Evolutionary conservation across 2,797 vertebrate species (phyloP).

Genomic region (Pseudochirops cupreus): DNA sequence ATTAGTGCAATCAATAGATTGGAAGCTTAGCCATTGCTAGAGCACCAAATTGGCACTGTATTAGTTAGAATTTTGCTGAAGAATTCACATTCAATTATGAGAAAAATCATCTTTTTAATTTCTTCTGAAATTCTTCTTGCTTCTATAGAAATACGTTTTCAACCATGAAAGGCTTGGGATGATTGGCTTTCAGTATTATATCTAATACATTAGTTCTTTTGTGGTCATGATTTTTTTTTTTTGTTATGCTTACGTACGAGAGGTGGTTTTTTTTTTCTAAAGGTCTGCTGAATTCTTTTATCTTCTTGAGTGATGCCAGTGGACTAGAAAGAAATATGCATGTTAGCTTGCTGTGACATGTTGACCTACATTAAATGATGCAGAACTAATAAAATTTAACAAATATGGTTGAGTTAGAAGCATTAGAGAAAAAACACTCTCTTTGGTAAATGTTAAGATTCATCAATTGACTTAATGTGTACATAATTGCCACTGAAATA

Average conservation of each 20-base stretch:
- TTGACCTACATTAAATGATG: slow-evolving; percentile 85
- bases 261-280: not conserved
- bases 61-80: slow-evolving; percentile 40
- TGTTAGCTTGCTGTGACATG: slow-evolving; percentile 76
- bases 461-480: slow-evolving; percentile 31
- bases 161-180: not conserved
- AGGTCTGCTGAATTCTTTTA: slow-evolving; percentile 50
- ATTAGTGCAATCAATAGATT: not conserved
- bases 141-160: slow-evolving; percentile 41
- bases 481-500: slow-evolving; percentile 55
- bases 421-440: slow-evolving; percentile 35
- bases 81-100: slow-evolving; percentile 23
- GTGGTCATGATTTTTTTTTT: slow-evolving; percentile 14
- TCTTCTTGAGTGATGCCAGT: slow-evolving; percentile 64
- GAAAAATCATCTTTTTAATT: slow-evolving; percentile 36
- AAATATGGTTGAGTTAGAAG: slow-evolving; percentile 66
- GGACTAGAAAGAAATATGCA: slow-evolving; percentile 71
- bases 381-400: slow-evolving; percentile 82
- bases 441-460: slow-evolving; percentile 62
- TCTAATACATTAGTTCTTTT: slow-evolving; percentile 30
- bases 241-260: slow-evolving; percentile 58
- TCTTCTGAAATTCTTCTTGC: slow-evolving; percentile 49
- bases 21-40: not conserved
- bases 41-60: not conserved
- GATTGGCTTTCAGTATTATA: not conserved